Evolutionary conservation across 2,113 vertebrate species (phyloP).

Genomic region (Gadus macrocephalus): DNA sequence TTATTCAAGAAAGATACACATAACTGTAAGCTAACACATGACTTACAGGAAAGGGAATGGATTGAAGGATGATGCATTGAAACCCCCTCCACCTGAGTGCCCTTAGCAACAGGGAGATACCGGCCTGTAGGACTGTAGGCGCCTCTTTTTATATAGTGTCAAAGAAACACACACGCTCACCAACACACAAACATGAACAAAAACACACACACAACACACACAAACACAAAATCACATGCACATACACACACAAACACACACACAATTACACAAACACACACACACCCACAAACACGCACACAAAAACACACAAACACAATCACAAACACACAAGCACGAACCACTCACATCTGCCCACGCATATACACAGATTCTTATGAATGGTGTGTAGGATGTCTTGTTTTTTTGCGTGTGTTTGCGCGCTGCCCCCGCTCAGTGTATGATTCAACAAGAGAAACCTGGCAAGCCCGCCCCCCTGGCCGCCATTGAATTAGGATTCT

Average conservation of each 20-base stretch:
- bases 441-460: conserved; percentile 50
- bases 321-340: no score
- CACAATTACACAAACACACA: background rate
- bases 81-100: conserved; percentile 20
- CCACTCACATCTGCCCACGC: background rate
- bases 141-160: conserved; percentile 12
- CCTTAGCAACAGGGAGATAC: no score
- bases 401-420: conserved; percentile 51
- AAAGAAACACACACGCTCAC: conserved; percentile 13
- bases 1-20: no score
- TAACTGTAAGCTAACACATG: no score
- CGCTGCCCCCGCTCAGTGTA: conserved; percentile 32
- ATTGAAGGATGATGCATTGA: background rate
- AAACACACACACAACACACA: conserved; percentile 3
- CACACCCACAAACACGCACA: no score
- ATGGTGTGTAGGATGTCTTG: conserved; percentile 57
- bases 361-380: conserved; percentile 48
- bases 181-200: conserved; percentile 21
- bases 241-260: background rate
- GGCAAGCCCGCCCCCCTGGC: conserved; percentile 6
- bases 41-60: no score
- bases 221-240: background rate
- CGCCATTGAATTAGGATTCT: conserved; percentile 52
- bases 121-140: conserved; percentile 8
- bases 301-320: no score